A percentile compares a stretch with the other conserved stretches of the same genome.
phyloP scores from a whole-genome alignment of 2,888 invertebrate species.

The Polia nebulosa region DNA sequence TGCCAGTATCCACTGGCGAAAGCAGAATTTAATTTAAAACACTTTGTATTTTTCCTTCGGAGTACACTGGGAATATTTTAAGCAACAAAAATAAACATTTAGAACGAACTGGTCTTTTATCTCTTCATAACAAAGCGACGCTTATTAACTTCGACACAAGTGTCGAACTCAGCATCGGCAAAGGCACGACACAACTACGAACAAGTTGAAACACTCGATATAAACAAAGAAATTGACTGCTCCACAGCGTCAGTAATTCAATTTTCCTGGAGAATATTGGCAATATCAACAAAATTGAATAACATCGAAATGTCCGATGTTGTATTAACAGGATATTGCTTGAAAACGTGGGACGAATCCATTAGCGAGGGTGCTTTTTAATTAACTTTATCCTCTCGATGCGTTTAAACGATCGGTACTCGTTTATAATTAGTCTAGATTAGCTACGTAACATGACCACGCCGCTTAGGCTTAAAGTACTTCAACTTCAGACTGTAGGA shows the following conservation, averaged over 20 bases:
- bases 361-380: slow-evolving; percentile 77
- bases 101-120: slow-evolving; percentile 20
- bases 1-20: slow-evolving; percentile 18
- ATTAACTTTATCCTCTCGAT: slow-evolving; percentile 74
- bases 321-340: slow-evolving; percentile 78
- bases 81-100: slow-evolving; percentile 10
- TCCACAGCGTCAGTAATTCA: slow-evolving; percentile 75
- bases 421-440: slow-evolving; percentile 55
- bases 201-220: slow-evolving; percentile 54
- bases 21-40: slow-evolving; percentile 51
- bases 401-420: slow-evolving; percentile 56
- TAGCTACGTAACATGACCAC: slow-evolving; percentile 37
- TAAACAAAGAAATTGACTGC: slow-evolving; percentile 64
- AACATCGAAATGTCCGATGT: slow-evolving; percentile 73
- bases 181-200: slow-evolving; percentile 24
- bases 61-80: slow-evolving; percentile 2
- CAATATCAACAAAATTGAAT: slow-evolving; percentile 79
- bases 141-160: slow-evolving; percentile 43
- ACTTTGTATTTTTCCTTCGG: slow-evolving; percentile 12
- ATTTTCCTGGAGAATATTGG: slow-evolving; percentile 79
- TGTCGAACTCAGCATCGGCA: slow-evolving; percentile 29
- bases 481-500: slow-evolving; percentile 12
- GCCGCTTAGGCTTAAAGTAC: slow-evolving; percentile 15
- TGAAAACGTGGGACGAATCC: slow-evolving; percentile 74
- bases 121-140: slow-evolving; percentile 31